Evolutionary conservation across 2,113 vertebrate genomes (phyloP).

Genomic region (Anarhynchus alexandrinus): DNA sequence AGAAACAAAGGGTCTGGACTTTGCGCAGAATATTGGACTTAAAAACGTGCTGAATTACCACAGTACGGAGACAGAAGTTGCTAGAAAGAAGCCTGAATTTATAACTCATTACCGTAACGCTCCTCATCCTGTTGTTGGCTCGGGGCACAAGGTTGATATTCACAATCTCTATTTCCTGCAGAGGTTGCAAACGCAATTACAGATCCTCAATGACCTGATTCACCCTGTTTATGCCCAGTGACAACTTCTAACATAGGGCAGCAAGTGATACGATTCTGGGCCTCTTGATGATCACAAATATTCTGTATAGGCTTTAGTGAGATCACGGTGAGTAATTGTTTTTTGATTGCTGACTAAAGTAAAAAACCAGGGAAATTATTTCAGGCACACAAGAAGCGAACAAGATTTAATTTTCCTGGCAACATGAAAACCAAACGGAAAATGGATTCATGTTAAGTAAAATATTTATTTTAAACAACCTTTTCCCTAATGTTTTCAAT

Average conservation of each 20-base stretch:
- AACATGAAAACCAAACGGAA: background rate
- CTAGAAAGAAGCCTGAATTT: background rate
- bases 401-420: background rate
- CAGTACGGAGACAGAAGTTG: background rate
- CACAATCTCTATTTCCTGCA: background rate
- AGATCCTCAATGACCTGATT: background rate
- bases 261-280: background rate
- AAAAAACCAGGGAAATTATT: background rate
- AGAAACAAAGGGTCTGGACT: background rate
- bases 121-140: background rate
- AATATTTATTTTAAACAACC: background rate
- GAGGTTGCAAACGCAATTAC: background rate
- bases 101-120: background rate
- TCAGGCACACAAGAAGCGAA: background rate
- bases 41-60: background rate
- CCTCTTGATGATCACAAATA: background rate
- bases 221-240: background rate
- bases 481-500: background rate
- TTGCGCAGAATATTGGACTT: background rate
- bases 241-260: background rate
- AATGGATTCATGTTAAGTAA: background rate
- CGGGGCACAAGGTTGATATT: background rate
- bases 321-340: background rate
- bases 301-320: background rate
- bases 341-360: background rate